phyloP scores from a whole-genome alignment of 2,888 invertebrate genomes.

The Myopa testacea region DNA sequence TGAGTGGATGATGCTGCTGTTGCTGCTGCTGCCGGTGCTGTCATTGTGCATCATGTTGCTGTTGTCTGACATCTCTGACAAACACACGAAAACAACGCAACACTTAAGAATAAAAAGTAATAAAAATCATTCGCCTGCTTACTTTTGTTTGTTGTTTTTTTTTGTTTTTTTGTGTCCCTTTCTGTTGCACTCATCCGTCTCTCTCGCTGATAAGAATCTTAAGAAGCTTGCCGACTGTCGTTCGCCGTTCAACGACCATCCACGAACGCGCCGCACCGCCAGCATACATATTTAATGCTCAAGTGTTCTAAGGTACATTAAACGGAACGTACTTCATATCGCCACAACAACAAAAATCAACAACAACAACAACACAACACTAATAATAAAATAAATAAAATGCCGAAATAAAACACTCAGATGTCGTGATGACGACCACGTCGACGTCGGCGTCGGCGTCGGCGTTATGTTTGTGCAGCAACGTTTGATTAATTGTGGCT shows the following conservation, averaged over 20 bases:
- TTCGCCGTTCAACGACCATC: not conserved
- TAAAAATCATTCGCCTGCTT: slow-evolving; percentile 23
- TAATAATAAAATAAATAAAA: slow-evolving; percentile 15
- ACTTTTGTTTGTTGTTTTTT: not conserved
- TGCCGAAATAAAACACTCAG: not conserved
- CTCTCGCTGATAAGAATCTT: slow-evolving; percentile 31
- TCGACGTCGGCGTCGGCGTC: not conserved
- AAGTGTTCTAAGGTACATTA: not conserved
- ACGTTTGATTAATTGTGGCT: slow-evolving; percentile 31
- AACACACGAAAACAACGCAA: not conserved
- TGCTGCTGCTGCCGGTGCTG: not conserved
- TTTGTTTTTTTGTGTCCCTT: not conserved
- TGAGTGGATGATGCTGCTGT: slow-evolving; percentile 1
- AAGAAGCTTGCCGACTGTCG: slow-evolving; percentile 34
- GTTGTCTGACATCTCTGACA: not conserved
- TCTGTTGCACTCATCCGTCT: slow-evolving; percentile 13
- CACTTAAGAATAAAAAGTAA: slow-evolving; percentile 12
- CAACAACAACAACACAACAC: not conserved
- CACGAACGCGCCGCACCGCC: not conserved
- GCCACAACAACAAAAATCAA: not conserved
- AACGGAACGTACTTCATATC: not conserved
- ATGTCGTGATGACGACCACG: not conserved
- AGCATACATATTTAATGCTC: not conserved
- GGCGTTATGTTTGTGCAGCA: slow-evolving; percentile 9
- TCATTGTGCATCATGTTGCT: slow-evolving; percentile 15